Conservation (phyloP, 2,113 vertebrate genomes). For the Tautogolabrus adspersus region DNA sequence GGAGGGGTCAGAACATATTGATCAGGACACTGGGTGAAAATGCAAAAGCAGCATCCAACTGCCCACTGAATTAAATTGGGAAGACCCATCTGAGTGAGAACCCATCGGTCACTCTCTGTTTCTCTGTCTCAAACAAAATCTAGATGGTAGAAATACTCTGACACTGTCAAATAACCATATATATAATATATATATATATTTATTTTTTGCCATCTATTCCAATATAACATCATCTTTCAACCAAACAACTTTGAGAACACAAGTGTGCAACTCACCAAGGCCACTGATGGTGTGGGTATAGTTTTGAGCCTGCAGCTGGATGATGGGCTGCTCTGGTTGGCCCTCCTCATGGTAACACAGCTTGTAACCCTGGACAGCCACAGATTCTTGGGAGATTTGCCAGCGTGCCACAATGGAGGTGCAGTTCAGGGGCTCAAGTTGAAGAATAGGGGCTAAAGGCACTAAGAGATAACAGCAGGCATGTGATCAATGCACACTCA, state of each 20-base stretch:
- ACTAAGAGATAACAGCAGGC: conserved; percentile 78
- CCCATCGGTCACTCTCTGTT: conserved; percentile 15
- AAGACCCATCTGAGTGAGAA: conserved; percentile 12
- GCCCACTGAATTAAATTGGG: conserved; percentile 52
- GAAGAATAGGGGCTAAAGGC: conserved; percentile 91
- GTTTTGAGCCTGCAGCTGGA: conserved; percentile 84
- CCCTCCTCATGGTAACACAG: conserved; percentile 93
- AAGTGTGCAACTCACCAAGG: conserved; percentile 86
- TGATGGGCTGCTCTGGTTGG: conserved; percentile 88
- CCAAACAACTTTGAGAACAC: neutral
- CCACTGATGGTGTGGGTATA: conserved; percentile 88
- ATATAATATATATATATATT: too few relatives aligned
- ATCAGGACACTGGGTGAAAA: conserved; percentile 64
- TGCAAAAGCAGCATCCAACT: conserved; percentile 68
- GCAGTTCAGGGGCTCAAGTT: conserved; percentile 93
- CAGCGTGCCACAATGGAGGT: conserved; percentile 93
- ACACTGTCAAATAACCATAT: neutral
- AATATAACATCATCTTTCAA: neutral
- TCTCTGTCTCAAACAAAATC: neutral
- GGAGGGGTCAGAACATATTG: conserved; percentile 73
- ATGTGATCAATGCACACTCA: conserved; percentile 21
- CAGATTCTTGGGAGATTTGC: conserved; percentile 86
- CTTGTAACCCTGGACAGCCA: conserved; percentile 89
- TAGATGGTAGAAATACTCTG: conserved; percentile 22
- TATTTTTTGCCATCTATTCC: neutral